A percentile compares a stretch with the other conserved stretches of the same genome.
Evolutionary conservation across 2,888 invertebrate genomes (phyloP).

Genomic region (Neria commutata): DNA sequence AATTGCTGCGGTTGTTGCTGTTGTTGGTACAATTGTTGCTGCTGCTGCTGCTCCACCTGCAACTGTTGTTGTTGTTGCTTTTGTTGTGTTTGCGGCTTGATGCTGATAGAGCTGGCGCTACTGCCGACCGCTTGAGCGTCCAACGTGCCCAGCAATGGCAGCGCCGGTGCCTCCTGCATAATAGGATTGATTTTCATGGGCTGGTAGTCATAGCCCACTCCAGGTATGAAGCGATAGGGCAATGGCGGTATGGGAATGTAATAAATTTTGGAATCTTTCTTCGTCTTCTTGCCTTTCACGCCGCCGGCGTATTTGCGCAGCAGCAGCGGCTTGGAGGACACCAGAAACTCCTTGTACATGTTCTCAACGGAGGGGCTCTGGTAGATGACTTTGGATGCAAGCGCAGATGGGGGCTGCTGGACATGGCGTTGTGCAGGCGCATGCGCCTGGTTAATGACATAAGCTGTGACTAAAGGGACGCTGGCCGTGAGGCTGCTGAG

Average conservation of each 20-base stretch:
- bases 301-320: constrained; percentile 54
- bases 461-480: constrained; percentile 27
- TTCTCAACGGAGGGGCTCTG: constrained; percentile 53
- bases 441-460: constrained; percentile 20
- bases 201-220: constrained; percentile 82
- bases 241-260: constrained; percentile 84
- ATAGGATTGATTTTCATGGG: constrained; percentile 65
- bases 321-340: constrained; percentile 54
- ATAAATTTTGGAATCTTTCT: constrained; percentile 80
- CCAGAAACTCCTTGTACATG: constrained; percentile 52
- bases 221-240: constrained; percentile 85
- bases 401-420: constrained; percentile 18
- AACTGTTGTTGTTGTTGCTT: constrained; percentile 24
- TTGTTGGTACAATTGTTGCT: constrained; percentile 11
- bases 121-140: constrained; percentile 6
- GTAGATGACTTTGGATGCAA: constrained; percentile 43
- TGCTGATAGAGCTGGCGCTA: constrained; percentile 9
- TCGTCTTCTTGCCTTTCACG: constrained; percentile 52
- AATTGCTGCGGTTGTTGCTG: constrained; percentile 5
- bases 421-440: neutral
- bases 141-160: no score
- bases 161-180: constrained; percentile 29
- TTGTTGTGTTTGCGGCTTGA: constrained; percentile 24
- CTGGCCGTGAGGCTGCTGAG: constrained; percentile 12
- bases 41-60: constrained; percentile 20